Conservation (phyloP, 2,113 vertebrate genomes). For the Upupa epops region DNA sequence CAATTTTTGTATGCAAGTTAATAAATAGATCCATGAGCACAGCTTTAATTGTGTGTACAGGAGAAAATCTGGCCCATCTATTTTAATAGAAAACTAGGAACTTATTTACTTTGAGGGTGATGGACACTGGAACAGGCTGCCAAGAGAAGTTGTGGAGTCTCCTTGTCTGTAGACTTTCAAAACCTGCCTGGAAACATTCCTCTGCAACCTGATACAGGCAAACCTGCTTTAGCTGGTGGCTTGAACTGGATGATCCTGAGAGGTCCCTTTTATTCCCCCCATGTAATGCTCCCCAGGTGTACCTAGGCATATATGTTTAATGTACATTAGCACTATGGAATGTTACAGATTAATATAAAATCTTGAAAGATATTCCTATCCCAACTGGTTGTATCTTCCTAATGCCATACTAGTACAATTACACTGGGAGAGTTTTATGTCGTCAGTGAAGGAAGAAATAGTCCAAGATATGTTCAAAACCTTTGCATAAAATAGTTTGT, state of each 20-base stretch:
- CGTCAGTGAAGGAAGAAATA: not conserved
- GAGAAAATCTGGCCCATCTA: not conserved
- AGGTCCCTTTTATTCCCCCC: no score
- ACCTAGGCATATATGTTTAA: not conserved
- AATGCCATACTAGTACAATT: not conserved
- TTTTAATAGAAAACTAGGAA: not conserved
- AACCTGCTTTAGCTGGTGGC: no score
- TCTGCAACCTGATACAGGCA: no score
- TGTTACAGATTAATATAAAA: not conserved
- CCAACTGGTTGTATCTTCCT: not conserved
- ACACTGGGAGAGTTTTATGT: not conserved
- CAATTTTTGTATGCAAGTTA: not conserved
- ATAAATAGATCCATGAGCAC: not conserved
- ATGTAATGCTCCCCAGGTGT: not conserved
- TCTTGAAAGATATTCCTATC: not conserved
- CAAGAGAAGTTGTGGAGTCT: no score
- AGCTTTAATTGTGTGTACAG: not conserved
- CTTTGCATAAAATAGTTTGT: not conserved
- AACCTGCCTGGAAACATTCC: no score
- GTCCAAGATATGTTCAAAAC: not conserved
- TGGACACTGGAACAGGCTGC: no score
- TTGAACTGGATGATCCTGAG: no score
- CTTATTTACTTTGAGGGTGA: no score
- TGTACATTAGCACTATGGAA: not conserved
- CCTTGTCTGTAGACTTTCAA: no score